These are phyloP conservation scores for Paratilapia polleni DNA, from an alignment of 2,113 vertebrate genomes.

Conservation along the genomic window DNA sequence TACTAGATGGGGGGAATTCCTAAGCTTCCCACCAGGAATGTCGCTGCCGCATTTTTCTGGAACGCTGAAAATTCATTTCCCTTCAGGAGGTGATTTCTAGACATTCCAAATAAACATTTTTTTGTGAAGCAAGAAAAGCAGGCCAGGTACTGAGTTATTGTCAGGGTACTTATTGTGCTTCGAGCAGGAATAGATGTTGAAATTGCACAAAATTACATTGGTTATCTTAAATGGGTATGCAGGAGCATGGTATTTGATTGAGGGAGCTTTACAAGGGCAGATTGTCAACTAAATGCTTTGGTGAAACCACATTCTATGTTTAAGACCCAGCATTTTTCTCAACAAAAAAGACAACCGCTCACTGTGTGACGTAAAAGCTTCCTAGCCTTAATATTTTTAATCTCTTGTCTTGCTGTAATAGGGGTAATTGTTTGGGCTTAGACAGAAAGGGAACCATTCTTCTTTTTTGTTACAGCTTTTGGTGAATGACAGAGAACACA, in stretches of 20 bases:
- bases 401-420: conserved; percentile 25
- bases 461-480: neutral
- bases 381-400: conserved; percentile 15
- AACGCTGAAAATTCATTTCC: conserved; percentile 55
- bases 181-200: conserved; percentile 8
- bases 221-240: conserved; percentile 22
- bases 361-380: neutral
- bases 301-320: conserved; percentile 24
- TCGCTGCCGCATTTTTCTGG: conserved; percentile 53
- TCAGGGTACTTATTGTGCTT: neutral
- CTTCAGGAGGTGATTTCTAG: conserved; percentile 53
- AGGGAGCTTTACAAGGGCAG: conserved; percentile 3
- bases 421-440: conserved; percentile 14
- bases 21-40: conserved; percentile 60
- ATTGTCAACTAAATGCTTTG: conserved; percentile 13
- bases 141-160: neutral
- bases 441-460: neutral
- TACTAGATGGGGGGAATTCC: conserved; percentile 63
- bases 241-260: conserved; percentile 7
- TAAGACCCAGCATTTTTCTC: conserved; percentile 18
- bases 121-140: conserved; percentile 11
- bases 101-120: conserved; percentile 17
- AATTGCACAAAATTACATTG: conserved; percentile 10
- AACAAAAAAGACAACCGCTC: conserved; percentile 24
- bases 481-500: conserved; percentile 39